Conservation (phyloP, 2,888 invertebrate genomes). For the Papilio gigon region DNA sequence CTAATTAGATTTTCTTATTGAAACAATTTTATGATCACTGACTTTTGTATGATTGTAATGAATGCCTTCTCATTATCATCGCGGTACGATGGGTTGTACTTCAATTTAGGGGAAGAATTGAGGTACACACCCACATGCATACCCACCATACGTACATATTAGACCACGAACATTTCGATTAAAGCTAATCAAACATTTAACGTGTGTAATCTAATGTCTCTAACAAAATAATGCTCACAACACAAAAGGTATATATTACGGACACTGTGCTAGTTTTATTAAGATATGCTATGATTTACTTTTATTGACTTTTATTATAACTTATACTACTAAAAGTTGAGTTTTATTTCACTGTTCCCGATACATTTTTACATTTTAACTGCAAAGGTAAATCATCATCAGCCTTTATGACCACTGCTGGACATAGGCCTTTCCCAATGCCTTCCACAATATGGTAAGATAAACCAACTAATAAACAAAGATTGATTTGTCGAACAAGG, state of each 20-base stretch:
- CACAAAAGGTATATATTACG: slow-evolving; percentile 69
- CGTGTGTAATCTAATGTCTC: slow-evolving; percentile 64
- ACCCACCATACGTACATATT: slow-evolving; percentile 52
- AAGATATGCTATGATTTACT: slow-evolving; percentile 79
- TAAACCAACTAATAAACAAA: no score
- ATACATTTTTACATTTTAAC: neutral
- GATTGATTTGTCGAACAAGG: no score
- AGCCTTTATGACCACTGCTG: no score
- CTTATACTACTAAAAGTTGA: slow-evolving; percentile 76
- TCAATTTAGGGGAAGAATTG: slow-evolving; percentile 81
- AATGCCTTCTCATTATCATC: slow-evolving; percentile 50
- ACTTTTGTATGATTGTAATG: slow-evolving; percentile 48
- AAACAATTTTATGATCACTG: slow-evolving; percentile 47
- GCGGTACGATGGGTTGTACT: slow-evolving; percentile 65
- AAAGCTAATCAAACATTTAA: slow-evolving; percentile 57
- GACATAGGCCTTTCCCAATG: no score
- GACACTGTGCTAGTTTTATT: slow-evolving; percentile 79
- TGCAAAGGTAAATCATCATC: no score
- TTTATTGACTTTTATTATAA: slow-evolving; percentile 81
- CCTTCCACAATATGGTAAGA: no score
- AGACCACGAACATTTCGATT: slow-evolving; percentile 53
- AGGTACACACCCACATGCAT: slow-evolving; percentile 56
- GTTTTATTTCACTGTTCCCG: slow-evolving; percentile 59
- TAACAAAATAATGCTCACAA: slow-evolving; percentile 75
- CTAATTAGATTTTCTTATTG: slow-evolving; percentile 48